Evolutionary conservation across 2,113 vertebrate species (phyloP), one percentile per base, ranked within the genome.

Genomic region (Grus americana): DNA sequence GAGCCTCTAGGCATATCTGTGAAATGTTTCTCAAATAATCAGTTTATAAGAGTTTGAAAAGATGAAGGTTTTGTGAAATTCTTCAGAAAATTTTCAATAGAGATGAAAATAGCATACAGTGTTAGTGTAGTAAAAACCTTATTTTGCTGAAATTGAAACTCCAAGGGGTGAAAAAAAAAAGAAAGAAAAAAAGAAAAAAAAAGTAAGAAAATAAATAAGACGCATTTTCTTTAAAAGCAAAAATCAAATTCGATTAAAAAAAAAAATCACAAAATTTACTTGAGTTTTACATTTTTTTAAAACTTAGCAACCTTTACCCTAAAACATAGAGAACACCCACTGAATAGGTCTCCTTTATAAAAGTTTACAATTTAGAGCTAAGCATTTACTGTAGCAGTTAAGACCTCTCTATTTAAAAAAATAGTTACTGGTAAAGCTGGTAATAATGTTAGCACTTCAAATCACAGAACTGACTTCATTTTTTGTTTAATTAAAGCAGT

Each of bases 401-500:
- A 27, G 4, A 86, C 15, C 20, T 70, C 23, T 71, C 40, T 40
- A 11, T 55, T 68, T 55, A 90, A 79, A 91, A 50, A 11, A 72
- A 59, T 4, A 34, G 46, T n/a, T 79, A 46, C 42, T 18, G 4
- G 24, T 66, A 59, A 66, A 55, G 22, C n/a, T 86, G 70, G n/a
- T 74, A 80, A 75, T 47, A 62, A 72, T 32, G 16, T 54, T 78
- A 71, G 38, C 68, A 75, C 57, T 89, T 84, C 75, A 95, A 92
- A 92, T 67, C 26, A 62, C 50, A 70, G 59, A 70, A 70, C 12
- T 74, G 34, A 42, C 59, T 89, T 66, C 7, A 46, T n/a, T 47
- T 79, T 91, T 86, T 50, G 42, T 86, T 91, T 87, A 93, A 91
- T 92, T 93, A 66, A 92, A 67, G 47, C 63, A 81, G 50, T 72